A percentile compares a stretch with the other conserved stretches of the same genome.
Evolutionary conservation across 2,113 vertebrate genomes (phyloP).

Genomic region (Chloebia gouldiae): DNA sequence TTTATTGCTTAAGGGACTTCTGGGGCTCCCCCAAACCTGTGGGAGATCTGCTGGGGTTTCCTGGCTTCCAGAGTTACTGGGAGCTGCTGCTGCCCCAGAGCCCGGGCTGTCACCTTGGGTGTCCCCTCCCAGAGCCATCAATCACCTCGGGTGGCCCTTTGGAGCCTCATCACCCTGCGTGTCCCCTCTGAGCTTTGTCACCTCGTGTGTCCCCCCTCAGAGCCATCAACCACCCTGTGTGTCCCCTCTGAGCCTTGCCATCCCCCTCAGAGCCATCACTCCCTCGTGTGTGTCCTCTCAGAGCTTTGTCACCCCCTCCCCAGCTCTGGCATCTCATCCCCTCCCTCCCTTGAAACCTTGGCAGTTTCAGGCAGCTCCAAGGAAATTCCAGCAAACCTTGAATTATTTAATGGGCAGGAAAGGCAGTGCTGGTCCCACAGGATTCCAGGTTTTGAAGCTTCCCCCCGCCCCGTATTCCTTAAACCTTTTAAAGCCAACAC

Average conservation of each 20-base stretch:
- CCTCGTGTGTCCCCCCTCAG: not conserved
- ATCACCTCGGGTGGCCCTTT: not conserved
- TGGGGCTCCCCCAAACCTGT: fast-evolving
- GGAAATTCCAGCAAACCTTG: not conserved
- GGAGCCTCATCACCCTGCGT: not conserved
- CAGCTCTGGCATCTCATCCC: not conserved
- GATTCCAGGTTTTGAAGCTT: not conserved
- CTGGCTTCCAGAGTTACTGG: not conserved
- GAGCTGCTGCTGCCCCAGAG: not conserved
- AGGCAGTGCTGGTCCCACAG: not conserved
- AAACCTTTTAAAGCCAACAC: not conserved
- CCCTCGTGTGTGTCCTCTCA: not conserved
- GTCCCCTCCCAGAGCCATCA: not conserved
- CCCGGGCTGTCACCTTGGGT: too few species aligned
- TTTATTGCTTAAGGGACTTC: not conserved
- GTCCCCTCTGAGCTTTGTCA: not conserved
- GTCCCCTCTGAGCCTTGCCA: not conserved
- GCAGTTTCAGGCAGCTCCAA: not conserved
- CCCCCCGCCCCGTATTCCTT: not conserved
- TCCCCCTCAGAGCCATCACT: too few species aligned
- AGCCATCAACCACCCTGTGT: not conserved
- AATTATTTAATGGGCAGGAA: not conserved
- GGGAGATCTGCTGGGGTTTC: not conserved
- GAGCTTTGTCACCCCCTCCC: not conserved
- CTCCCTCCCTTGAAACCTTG: too few species aligned